Evolutionary conservation across 2,113 vertebrate genomes (phyloP), one percentile per base, ranked within the genome.

Genomic region (Crotalus horridus): DNA sequence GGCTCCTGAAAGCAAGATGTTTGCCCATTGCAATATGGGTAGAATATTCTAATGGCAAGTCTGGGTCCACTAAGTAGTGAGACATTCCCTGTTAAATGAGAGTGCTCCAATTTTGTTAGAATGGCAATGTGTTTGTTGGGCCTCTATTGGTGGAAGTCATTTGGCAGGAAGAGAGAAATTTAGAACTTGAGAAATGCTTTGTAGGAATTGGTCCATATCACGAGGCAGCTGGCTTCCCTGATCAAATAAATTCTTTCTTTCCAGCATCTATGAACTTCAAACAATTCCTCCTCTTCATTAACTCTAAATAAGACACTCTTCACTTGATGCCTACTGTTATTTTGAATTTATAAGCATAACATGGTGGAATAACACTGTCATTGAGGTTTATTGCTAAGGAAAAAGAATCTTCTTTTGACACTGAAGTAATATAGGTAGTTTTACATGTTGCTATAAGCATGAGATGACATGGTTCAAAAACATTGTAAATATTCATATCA

Each of bases 301-400:
- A 53, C n/a, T 89, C 74, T 90, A 89, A 89, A 85, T 87, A 90
- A 90, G 56, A 86, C 81, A 90, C 74, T 93, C 55, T 86, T 90
- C 55, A 61, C 85, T 93, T 90, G 74, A 53, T 89, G 61, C 88
- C 55, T 33, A 86, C 88, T 93, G 88, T 90, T 90, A 86, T 53
- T 93, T 86, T 64, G 92, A 89, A 86, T 93, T 90, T 74, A 86
- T 90, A 86, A 93, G 46, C 92, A 93, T 90, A 93, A 90, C 29
- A 54, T 86, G 26, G 55, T 85, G 46, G 55, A 86, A 93, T 86
- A 93, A 90, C 86, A 53, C 88, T 85, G 43, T 93, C n/a, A 39
- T 61, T 33, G 55, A 51, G n/a, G 6, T 21, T 86, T 43, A 55
- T 86, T 86, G 29, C 74, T 86, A 86, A 89, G 88, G 61, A 89